A percentile compares a stretch with the other conserved stretches of the same genome.
Evolutionary conservation across 2,797 vertebrate genomes (phyloP).

Genomic region (Hydrolagus colliei): DNA sequence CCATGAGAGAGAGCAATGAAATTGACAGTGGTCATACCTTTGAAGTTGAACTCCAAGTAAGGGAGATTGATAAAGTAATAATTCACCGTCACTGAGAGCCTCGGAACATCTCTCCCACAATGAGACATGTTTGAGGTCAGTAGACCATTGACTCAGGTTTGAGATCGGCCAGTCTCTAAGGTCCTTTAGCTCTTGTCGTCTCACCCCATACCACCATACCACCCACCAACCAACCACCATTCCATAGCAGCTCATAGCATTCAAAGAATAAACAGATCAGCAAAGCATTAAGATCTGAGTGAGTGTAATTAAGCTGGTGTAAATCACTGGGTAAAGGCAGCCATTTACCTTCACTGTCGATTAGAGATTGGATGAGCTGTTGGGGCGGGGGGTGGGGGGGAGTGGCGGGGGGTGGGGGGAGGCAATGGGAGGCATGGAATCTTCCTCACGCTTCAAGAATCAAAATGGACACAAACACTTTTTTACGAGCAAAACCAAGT

Average conservation of each 20-base stretch:
- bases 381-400: too few species aligned
- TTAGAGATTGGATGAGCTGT: not conserved
- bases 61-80: not conserved
- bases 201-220: not conserved
- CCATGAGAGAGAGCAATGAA: not conserved
- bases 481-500: slow-evolving; percentile 10
- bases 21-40: not conserved
- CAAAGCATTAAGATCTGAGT: not conserved
- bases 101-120: too few species aligned
- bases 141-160: too few species aligned
- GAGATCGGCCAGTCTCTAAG: not conserved
- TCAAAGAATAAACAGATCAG: slow-evolving; percentile 12
- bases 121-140: too few species aligned
- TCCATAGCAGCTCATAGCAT: not conserved
- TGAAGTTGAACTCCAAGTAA: not conserved
- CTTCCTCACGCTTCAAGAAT: slow-evolving; percentile 15
- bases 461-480: not conserved
- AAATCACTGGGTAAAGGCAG: slow-evolving; percentile 5
- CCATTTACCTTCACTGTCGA: slow-evolving; percentile 9
- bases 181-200: slow-evolving; percentile 5
- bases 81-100: too few species aligned
- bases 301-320: slow-evolving; percentile 1
- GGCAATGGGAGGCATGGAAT: not conserved
- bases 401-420: too few species aligned
- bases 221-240: too few species aligned